These are phyloP conservation scores for Dendroctonus valens DNA, from an alignment of 1,140 invertebrate species.

Conservation along the genomic window DNA sequence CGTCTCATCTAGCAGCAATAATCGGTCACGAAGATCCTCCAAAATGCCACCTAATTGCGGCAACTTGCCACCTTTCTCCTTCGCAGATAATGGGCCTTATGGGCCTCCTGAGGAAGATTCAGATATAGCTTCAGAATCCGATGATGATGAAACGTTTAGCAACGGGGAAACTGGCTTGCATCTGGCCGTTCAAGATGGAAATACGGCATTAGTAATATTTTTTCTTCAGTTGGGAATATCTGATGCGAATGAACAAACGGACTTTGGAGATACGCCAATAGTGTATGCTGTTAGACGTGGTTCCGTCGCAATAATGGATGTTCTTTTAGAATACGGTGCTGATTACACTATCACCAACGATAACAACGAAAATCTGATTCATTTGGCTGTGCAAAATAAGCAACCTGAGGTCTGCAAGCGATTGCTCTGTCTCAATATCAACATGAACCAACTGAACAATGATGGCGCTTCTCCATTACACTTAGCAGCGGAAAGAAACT, in stretches of 20 bases:
- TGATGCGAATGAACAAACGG: slow-evolving; percentile 54
- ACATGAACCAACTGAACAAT: slow-evolving; percentile 28
- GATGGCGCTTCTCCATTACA: slow-evolving; percentile 35
- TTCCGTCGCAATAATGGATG: slow-evolving; percentile 10
- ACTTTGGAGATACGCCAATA: slow-evolving; percentile 27
- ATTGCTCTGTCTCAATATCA: slow-evolving; percentile 22
- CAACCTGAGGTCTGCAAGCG: slow-evolving; percentile 15
- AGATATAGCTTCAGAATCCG: too few species aligned
- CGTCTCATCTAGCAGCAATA: too few species aligned
- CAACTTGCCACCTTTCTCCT: slow-evolving; percentile 65
- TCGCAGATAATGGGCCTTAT: too few species aligned
- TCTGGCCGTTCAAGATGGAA: slow-evolving; percentile 46
- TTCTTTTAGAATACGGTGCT: slow-evolving; percentile 15
- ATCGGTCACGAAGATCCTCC: slow-evolving; percentile 64
- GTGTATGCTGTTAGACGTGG: slow-evolving; percentile 21
- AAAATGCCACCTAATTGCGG: slow-evolving; percentile 55
- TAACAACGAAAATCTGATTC: slow-evolving; percentile 26
- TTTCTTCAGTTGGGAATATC: slow-evolving; percentile 63
- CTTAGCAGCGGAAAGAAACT: slow-evolving; percentile 31
- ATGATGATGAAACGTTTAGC: too few species aligned
- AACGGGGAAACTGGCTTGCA: slow-evolving; percentile 29
- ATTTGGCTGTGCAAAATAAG: slow-evolving; percentile 25
- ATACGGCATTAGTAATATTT: slow-evolving; percentile 56
- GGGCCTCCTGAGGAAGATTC: too few species aligned
- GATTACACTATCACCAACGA: slow-evolving; percentile 10